A percentile compares a stretch with the other conserved stretches of the same genome.
Evolutionary conservation across 2,797 vertebrate genomes (phyloP).

Genomic region (Cynopterus sphinx): DNA sequence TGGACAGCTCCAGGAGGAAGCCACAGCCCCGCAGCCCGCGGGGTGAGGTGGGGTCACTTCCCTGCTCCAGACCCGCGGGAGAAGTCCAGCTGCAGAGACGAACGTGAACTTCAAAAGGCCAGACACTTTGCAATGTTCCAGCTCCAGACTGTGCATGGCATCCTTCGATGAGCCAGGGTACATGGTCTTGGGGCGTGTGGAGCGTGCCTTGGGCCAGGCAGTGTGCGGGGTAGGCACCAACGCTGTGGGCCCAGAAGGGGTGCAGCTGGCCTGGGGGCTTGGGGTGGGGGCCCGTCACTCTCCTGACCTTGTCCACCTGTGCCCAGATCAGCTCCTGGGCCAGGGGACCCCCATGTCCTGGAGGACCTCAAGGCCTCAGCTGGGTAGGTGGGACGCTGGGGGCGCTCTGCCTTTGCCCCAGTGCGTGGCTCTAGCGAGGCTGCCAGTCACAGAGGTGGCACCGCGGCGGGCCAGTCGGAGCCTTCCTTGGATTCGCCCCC

Average conservation of each 20-base stretch:
- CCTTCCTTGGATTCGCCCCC: background rate
- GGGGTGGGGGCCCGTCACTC: fast-evolving
- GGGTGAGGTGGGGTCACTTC: background rate
- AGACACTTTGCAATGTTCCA: background rate
- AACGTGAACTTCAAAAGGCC: background rate
- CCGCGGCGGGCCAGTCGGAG: background rate
- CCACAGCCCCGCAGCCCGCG: fast-evolving
- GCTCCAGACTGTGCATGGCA: background rate
- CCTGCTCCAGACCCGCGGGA: background rate
- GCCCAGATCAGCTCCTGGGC: background rate
- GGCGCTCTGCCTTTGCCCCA: background rate
- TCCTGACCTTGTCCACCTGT: background rate
- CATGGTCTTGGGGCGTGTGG: fast-evolving
- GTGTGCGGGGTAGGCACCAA: too few species aligned
- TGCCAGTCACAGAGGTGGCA: background rate
- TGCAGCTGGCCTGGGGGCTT: background rate
- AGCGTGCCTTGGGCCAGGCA: background rate
- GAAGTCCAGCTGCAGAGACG: background rate
- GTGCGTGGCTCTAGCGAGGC: background rate
- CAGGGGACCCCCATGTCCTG: background rate
- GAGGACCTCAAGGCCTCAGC: background rate
- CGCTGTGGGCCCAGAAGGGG: background rate
- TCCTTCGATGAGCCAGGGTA: background rate
- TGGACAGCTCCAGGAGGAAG: background rate
- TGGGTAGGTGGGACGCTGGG: background rate